Percentiles rank a stretch among this genome's conserved stretches.
phyloP scores from a whole-genome alignment of 1,140 invertebrate genomes.

The Hydropsyche tenuis region DNA sequence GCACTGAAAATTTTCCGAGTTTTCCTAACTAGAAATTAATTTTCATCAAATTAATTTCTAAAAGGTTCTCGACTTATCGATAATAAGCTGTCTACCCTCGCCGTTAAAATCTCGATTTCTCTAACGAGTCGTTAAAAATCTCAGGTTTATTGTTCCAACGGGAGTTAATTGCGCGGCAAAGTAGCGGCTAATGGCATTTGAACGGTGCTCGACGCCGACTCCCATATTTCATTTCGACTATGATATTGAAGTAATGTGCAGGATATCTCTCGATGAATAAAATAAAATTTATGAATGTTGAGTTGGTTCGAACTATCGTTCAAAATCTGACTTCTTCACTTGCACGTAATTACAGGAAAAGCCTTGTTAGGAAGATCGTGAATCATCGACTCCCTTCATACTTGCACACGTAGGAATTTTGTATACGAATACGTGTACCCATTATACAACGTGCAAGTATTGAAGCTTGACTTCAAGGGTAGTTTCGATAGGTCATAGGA shows the following conservation, averaged over 20 bases:
- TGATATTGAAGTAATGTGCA: slow-evolving; percentile 12
- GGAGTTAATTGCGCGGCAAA: slow-evolving; percentile 43
- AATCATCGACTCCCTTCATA: slow-evolving; percentile 39
- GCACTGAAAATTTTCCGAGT: too few species aligned
- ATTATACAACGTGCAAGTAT: slow-evolving; percentile 23
- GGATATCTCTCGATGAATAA: too few species aligned
- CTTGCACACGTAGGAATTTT: slow-evolving; percentile 26
- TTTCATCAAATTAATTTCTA: background rate
- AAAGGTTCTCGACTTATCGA: background rate
- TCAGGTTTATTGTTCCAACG: slow-evolving; percentile 47
- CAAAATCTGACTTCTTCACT: slow-evolving; percentile 46
- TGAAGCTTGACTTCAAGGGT: slow-evolving; percentile 8
- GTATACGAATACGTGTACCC: background rate
- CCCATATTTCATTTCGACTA: slow-evolving; percentile 29
- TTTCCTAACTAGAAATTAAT: too few species aligned
- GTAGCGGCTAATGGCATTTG: slow-evolving; percentile 43
- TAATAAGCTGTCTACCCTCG: background rate
- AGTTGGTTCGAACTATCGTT: background rate
- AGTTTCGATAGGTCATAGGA: background rate
- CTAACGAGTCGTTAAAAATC: slow-evolving; percentile 48
- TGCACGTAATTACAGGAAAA: slow-evolving; percentile 49
- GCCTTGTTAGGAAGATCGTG: slow-evolving; percentile 48
- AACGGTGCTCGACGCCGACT: slow-evolving; percentile 5
- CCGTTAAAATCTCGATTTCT: slow-evolving; percentile 15
- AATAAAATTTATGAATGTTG: too few species aligned